Evolutionary conservation across 2,888 invertebrate genomes (phyloP).

Genomic region (Sialis fuliginosa): DNA sequence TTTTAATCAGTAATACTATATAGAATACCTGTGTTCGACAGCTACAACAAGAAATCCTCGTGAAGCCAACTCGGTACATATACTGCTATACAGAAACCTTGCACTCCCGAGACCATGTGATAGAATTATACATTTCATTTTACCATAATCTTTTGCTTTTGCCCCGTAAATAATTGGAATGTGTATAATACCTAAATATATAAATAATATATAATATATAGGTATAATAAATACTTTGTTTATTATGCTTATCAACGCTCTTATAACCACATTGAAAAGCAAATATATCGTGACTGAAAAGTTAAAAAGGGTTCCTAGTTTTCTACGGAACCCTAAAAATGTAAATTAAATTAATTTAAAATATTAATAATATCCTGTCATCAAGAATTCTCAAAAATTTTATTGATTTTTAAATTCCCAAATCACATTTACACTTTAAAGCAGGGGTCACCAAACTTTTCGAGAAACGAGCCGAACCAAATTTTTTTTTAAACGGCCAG

Average conservation of each 20-base stretch:
- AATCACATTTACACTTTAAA: conserved; percentile 1
- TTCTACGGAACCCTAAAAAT: too few species aligned
- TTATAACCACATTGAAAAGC: too few species aligned
- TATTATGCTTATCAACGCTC: too few species aligned
- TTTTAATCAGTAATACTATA: conserved; percentile 1
- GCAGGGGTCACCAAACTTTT: too few species aligned
- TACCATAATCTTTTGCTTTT: conserved; percentile 20
- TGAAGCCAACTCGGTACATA: conserved; percentile 42
- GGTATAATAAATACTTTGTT: neutral
- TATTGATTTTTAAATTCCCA: neutral
- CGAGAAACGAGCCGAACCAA: too few species aligned
- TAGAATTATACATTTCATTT: conserved; percentile 37
- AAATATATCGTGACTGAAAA: too few species aligned
- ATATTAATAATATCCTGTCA: neutral
- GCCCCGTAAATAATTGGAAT: conserved; percentile 34
- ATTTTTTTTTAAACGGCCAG: too few species aligned
- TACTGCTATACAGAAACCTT: conserved; percentile 38
- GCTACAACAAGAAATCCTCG: conserved; percentile 44
- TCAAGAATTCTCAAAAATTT: neutral
- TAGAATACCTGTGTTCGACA: conserved; percentile 39
- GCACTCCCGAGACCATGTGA: conserved; percentile 47
- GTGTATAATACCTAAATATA: conserved; percentile 23
- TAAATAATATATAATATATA: too few species aligned
- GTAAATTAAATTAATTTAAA: neutral
- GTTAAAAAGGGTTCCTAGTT: too few species aligned